Base-by-base conservation (phyloP, 2,888 invertebrate genomes). In the Cheiracanthium punctorium region DNA sequence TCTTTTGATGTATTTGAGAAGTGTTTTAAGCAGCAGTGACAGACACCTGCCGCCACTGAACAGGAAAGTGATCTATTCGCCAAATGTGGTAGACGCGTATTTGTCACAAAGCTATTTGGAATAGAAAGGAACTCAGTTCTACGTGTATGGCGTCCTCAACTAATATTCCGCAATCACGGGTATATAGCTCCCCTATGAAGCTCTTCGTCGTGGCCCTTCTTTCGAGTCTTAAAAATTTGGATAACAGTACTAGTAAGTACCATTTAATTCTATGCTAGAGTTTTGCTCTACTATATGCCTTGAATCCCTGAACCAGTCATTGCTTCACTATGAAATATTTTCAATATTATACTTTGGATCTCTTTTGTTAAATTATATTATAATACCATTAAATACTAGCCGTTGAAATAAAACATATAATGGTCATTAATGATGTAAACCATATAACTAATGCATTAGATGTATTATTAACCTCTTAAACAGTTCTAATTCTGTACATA, bases 151-250 rank as follows among this genome's bases (percentile, higher is more conserved):
- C 73, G 79, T 73, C 69, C 52, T 73, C 77, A 69, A 67, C 79
- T n/a, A 72, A 73, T 84, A 69, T 79, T 77, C 69, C 79, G 29
- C 74, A 84, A 74, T 52, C 72, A 29, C 84, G 79, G 73, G 79
- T 79, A 79, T 84, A 84, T 67, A 84, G 84, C 72, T 84, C 84
- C 30, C 79, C 84, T 65, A 84, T 84, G 84, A 84, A 84, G 67
- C 73, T 84, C 28, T 84, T 84, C 32, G 84, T 84, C n/a, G 84
- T 84, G 37, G 84, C 84, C 20, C 73, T 84, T 52, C 37, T 84
- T 48, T 84, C 84, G 24, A 84, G 84, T 52, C 67, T 84, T 30
- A 79, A 74, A 52, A 84, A 84, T 28, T 28, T 84, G 1, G 84
- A 84, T 77, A 84, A 84, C 73, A 84, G 84, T 37, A 84, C 84